Percentiles rank a stretch among this genome's conserved stretches.
These are phyloP conservation scores for Cassiopea xamachana DNA, from an alignment of 30 jellyfish, hydroid and myxozoan species.

Conservation along the genomic window DNA sequence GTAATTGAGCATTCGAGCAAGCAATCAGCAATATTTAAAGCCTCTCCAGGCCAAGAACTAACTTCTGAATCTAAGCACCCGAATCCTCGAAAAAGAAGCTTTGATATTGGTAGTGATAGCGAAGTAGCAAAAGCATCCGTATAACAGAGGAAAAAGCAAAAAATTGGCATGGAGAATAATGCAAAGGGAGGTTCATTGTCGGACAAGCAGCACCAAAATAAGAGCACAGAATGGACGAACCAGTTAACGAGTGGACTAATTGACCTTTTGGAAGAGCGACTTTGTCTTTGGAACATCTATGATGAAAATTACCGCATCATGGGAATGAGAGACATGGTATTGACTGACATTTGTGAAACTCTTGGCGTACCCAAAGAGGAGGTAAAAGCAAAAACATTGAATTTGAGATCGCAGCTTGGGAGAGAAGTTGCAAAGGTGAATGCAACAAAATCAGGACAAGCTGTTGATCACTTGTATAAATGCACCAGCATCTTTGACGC, in stretches of 20 bases:
- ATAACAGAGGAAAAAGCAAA: too few relatives aligned
- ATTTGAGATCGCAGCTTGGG: conserved; percentile 57
- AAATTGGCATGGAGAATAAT: too few relatives aligned
- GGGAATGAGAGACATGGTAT: conserved; percentile 24
- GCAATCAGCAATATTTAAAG: too few relatives aligned
- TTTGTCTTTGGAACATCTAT: conserved; percentile 33
- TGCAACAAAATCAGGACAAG: conserved; percentile 58
- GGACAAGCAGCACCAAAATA: too few relatives aligned
- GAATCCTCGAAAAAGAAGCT: too few relatives aligned
- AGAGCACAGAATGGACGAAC: not conserved
- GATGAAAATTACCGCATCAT: conserved; percentile 4
- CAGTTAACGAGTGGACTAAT: not conserved
- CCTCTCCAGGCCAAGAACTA: too few relatives aligned
- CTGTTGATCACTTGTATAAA: conserved; percentile 29
- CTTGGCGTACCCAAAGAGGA: not conserved
- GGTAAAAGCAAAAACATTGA: conserved; percentile 36
- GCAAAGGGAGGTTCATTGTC: too few relatives aligned
- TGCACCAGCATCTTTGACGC: conserved; percentile 6
- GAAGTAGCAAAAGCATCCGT: too few relatives aligned
- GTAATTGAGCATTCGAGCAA: too few relatives aligned
- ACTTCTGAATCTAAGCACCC: too few relatives aligned
- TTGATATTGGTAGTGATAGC: too few relatives aligned
- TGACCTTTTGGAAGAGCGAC: conserved; percentile 20
- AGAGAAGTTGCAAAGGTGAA: conserved; percentile 21
- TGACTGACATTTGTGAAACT: conserved; percentile 2